These are phyloP conservation scores for Osmerus mordax DNA, from an alignment of 2,113 vertebrate species.

Conservation along the genomic window DNA sequence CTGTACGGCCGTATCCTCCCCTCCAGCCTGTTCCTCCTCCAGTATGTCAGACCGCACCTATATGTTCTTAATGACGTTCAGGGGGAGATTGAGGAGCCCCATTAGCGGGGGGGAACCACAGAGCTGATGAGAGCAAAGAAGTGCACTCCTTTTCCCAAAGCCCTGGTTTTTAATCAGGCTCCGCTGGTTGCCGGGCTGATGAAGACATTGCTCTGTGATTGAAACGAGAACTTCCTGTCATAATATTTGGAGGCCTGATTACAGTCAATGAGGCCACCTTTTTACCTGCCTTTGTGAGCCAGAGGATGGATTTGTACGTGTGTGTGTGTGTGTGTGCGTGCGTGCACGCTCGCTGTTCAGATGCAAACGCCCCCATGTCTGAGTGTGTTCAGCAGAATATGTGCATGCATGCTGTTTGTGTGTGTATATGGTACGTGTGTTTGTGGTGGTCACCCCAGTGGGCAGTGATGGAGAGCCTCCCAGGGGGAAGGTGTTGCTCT, in stretches of 20 bases:
- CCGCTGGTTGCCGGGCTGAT: neutral
- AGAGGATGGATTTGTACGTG: too few species aligned
- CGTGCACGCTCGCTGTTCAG: too few species aligned
- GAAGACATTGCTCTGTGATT: neutral
- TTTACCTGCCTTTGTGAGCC: neutral
- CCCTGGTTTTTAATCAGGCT: neutral
- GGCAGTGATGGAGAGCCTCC: too few species aligned
- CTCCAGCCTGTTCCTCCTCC: neutral
- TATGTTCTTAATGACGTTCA: conserved; percentile 19
- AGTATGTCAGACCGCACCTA: neutral
- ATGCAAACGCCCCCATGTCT: too few species aligned
- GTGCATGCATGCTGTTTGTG: neutral
- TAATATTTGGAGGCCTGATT: conserved; percentile 2
- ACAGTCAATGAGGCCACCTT: neutral
- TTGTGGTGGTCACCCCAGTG: too few species aligned
- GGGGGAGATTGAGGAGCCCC: conserved; percentile 4
- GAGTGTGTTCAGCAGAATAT: too few species aligned
- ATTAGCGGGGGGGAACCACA: neutral
- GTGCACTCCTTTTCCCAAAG: neutral
- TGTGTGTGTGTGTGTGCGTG: too few species aligned
- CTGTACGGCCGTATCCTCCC: neutral
- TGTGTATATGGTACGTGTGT: too few species aligned
- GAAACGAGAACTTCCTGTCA: neutral
- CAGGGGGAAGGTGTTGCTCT: too few species aligned
- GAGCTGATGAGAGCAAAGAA: neutral